These are phyloP conservation scores for Hormaphis cornu DNA, from an alignment of 1,140 invertebrate genomes.

Conservation along the genomic window DNA sequence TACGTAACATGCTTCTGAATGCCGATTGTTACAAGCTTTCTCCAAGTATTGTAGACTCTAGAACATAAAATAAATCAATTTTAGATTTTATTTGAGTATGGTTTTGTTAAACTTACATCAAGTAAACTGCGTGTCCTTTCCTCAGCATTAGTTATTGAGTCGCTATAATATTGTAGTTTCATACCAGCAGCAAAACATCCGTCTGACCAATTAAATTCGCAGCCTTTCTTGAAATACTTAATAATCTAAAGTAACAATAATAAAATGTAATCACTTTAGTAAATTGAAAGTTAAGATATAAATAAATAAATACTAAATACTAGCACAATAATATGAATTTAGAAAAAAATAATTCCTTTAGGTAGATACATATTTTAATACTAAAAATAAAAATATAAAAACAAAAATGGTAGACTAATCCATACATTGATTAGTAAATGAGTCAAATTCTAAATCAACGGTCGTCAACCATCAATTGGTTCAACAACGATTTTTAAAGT, in stretches of 20 bases:
- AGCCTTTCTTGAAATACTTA: slow-evolving; percentile 18
- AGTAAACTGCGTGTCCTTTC: background rate
- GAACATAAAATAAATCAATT: slow-evolving; percentile 24
- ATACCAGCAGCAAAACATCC: slow-evolving; percentile 27
- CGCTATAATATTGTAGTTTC: slow-evolving; percentile 12
- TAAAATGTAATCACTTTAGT: too few species aligned
- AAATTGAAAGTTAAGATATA: too few species aligned
- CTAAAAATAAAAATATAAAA: too few species aligned
- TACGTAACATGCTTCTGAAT: slow-evolving; percentile 66
- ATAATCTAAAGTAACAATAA: slow-evolving; percentile 12
- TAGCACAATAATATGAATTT: too few species aligned
- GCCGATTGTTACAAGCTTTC: slow-evolving; percentile 64
- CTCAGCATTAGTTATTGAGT: background rate
- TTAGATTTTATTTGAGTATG: background rate
- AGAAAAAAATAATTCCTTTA: too few species aligned
- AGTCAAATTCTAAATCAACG: too few species aligned
- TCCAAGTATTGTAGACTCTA: slow-evolving; percentile 60
- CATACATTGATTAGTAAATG: too few species aligned
- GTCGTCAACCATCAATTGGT: too few species aligned
- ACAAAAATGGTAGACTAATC: too few species aligned
- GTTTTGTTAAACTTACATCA: background rate
- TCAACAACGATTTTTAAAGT: background rate
- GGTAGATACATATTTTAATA: too few species aligned
- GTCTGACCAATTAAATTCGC: slow-evolving; percentile 12
- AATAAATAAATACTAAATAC: too few species aligned